Evolutionary conservation across 92 coral and sea anemone species (phyloP).

Genomic region (Porites rus): DNA sequence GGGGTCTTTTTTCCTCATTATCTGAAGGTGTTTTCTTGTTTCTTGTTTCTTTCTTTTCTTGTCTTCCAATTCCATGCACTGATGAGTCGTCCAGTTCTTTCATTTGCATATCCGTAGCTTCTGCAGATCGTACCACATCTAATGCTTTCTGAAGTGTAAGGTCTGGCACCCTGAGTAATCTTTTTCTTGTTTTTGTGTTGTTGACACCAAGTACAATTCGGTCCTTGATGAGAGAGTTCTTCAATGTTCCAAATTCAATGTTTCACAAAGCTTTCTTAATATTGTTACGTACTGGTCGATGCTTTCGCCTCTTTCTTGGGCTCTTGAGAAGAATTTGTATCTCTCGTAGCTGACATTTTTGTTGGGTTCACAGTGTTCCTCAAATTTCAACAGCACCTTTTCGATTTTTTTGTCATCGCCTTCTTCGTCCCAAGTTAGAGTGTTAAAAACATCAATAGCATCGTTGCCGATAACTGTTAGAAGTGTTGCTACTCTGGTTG

Average conservation of each 20-base stretch:
- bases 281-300: conserved; percentile 56
- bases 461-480: conserved; percentile 61
- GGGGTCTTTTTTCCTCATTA: conserved; percentile 36
- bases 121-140: conserved; percentile 7
- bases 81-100: not conserved
- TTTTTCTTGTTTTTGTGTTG: not conserved
- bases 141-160: not conserved
- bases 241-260: not conserved
- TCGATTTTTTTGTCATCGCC: conserved; percentile 58
- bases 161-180: not conserved
- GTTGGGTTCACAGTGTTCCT: conserved; percentile 53
- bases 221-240: not conserved
- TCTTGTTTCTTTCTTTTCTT: too few relatives aligned
- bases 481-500: conserved; percentile 57
- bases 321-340: conserved; percentile 53
- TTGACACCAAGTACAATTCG: conserved; percentile 4
- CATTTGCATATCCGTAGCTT: not conserved
- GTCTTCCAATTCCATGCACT: not conserved
- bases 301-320: conserved; percentile 51
- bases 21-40: conserved; percentile 24
- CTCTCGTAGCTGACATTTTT: conserved; percentile 1
- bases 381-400: conserved; percentile 54
- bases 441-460: conserved; percentile 54
- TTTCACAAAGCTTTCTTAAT: conserved; percentile 20
- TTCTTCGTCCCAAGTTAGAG: conserved; percentile 48